Evolutionary conservation across 2,888 invertebrate genomes (phyloP), one percentile per base, ranked within the genome.

Genomic region (Gortyna flavago): DNA sequence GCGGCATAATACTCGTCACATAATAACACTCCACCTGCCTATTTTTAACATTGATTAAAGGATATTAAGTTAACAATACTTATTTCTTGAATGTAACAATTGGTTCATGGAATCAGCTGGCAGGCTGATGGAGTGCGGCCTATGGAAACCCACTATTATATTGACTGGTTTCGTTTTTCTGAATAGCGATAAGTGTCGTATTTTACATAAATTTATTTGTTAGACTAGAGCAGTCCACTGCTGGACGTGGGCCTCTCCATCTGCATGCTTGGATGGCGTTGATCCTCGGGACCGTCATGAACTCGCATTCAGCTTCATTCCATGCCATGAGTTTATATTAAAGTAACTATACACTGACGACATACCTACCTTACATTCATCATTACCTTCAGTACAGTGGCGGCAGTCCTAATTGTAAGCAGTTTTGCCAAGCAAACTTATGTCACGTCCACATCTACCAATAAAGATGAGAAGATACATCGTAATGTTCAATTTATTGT

Each of bases 1-100:
- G 32, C 54, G 57, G 70, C 72, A 83, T 67, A 73, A 73, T 62
- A 69, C 74, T 77, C 69, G 51, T 65, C 80, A 48, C 67, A 35
- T 74, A 77, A 77, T 85, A 83, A 81, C 81, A 78, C 79, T 68
- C 29, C 74, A 48, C 38, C n/a, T 48, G 54, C 69, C 75, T 87
- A 79, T 79, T 83, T 78, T 80, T 77, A 78, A 79, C 85, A 85
- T 80, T 85, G 86, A 88, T 35, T 86, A 88, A 79, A 72, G 79
- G 73, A 85, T 84, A 82, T 81, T 85, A 82, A 83, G 90, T 89
- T 90, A 89, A 87, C 80, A 75, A 83, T 82, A 59, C 82, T 13
- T 65, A 79, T 84, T 85, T 81, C 87, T 88, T 82, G 65, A 77
- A 69, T 64, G 69, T 85, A 82, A n/a, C n/a, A n/a, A 83, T 68